Conservation (phyloP, 1,140 invertebrate genomes). For the Lordiphosa clarofinis region DNA sequence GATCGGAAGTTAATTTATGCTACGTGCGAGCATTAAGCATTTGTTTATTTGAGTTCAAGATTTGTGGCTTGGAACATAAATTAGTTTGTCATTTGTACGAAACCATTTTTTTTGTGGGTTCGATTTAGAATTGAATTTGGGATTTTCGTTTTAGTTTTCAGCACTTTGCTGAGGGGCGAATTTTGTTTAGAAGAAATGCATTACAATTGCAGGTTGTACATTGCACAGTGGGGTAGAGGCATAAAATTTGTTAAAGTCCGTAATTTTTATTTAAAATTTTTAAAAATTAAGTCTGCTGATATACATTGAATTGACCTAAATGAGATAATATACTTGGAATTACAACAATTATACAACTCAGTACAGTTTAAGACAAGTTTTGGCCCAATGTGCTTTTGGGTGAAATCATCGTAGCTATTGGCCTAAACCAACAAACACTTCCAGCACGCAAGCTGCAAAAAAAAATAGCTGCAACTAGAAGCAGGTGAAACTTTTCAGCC, state of each 20-base stretch:
- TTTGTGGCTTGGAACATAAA: slow-evolving; percentile 67
- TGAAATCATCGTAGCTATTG: slow-evolving; percentile 5
- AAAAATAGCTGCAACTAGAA: slow-evolving; percentile 49
- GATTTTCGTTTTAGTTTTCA: slow-evolving; percentile 3
- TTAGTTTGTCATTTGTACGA: slow-evolving; percentile 65
- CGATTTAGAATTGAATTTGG: not conserved
- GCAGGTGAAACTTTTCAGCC: slow-evolving; percentile 65
- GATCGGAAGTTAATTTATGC: slow-evolving; percentile 73
- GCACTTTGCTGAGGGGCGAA: not conserved
- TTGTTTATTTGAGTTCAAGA: slow-evolving; percentile 69
- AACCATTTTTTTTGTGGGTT: slow-evolving; percentile 23
- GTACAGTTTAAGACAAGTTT: not conserved
- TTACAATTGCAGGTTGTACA: too few relatives aligned
- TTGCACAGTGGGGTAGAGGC: not conserved
- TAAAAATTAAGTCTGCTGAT: too few relatives aligned
- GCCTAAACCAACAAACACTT: slow-evolving; percentile 61
- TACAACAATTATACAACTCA: too few relatives aligned
- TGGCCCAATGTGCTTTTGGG: not conserved
- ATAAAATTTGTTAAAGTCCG: too few relatives aligned
- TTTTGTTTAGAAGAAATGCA: too few relatives aligned
- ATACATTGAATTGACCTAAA: too few relatives aligned
- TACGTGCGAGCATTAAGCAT: slow-evolving; percentile 47
- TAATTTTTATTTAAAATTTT: too few relatives aligned
- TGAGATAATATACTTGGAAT: too few relatives aligned
- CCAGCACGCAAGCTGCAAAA: slow-evolving; percentile 58